phyloP scores from a whole-genome alignment of 2,888 invertebrate genomes.

The Eulithis prunata region DNA sequence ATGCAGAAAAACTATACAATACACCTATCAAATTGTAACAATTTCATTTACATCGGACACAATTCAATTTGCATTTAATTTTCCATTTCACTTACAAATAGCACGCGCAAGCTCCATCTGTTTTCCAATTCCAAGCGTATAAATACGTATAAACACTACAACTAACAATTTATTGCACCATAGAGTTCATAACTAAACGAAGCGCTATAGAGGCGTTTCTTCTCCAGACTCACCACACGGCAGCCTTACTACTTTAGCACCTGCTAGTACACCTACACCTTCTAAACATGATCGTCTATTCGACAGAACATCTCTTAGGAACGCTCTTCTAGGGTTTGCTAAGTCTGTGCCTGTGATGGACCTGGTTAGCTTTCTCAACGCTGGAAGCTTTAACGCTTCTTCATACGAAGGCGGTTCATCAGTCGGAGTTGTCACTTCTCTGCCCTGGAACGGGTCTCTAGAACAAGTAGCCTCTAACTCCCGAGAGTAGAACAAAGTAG shows the following conservation, averaged over 20 bases:
- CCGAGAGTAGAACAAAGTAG: conserved; percentile 70
- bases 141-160: conserved; percentile 52
- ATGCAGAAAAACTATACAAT: not conserved
- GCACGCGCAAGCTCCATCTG: conserved; percentile 51
- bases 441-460: conserved; percentile 85
- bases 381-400: conserved; percentile 86
- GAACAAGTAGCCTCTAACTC: conserved; percentile 82
- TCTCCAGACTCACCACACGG: conserved; percentile 71
- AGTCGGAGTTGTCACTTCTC: conserved; percentile 81
- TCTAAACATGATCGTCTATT: conserved; percentile 79
- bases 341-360: conserved; percentile 85
- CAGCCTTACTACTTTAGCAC: conserved; percentile 72
- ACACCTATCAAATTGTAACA: not conserved
- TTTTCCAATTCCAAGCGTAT: conserved; percentile 60
- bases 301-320: conserved; percentile 76
- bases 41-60: conserved; percentile 3
- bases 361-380: conserved; percentile 82
- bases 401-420: conserved; percentile 86
- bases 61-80: conserved; percentile 14
- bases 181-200: conserved; percentile 61
- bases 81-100: conserved; percentile 14
- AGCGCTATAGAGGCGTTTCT: conserved; percentile 78
- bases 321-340: conserved; percentile 78
- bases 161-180: conserved; percentile 71
- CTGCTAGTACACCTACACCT: conserved; percentile 76